Percentiles rank a stretch among this genome's conserved stretches.
Evolutionary conservation across 2,888 invertebrate genomes (phyloP).

Genomic region (Diloba caeruleocephala): DNA sequence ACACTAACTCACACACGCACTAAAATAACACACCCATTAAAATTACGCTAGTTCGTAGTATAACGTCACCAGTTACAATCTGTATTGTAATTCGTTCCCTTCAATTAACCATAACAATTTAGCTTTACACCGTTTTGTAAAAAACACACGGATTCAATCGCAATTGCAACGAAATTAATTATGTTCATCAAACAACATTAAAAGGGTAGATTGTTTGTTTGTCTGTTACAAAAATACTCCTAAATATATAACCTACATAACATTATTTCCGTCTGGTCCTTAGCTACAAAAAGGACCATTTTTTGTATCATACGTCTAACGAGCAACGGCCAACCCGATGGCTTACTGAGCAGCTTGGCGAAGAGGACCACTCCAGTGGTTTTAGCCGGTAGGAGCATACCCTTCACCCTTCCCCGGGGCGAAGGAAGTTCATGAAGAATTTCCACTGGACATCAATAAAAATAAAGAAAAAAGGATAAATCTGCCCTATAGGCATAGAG

Average conservation of each 20-base stretch:
- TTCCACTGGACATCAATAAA: too few species aligned
- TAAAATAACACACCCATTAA: background rate
- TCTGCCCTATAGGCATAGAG: too few species aligned
- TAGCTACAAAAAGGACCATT: background rate
- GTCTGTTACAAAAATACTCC: background rate
- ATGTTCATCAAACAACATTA: background rate
- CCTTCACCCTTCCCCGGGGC: too few species aligned
- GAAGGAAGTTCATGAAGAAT: too few species aligned
- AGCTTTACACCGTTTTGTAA: constrained; percentile 17
- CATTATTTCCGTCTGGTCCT: background rate
- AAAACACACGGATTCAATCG: constrained; percentile 18
- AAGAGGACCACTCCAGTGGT: too few species aligned
- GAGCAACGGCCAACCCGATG: too few species aligned
- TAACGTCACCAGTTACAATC: constrained; percentile 7
- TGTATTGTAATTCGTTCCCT: constrained; percentile 22
- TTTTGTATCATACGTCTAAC: too few species aligned
- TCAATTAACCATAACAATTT: constrained; percentile 22
- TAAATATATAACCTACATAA: background rate
- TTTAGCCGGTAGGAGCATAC: too few species aligned
- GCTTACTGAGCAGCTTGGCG: too few species aligned
- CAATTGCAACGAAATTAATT: constrained; percentile 6
- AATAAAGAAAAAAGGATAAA: too few species aligned
- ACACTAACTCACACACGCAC: too few species aligned
- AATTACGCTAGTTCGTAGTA: background rate
- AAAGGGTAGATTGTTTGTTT: background rate